A percentile compares a stretch with the other conserved stretches of the same genome.
Evolutionary conservation across 2,113 vertebrate species (phyloP).

Genomic region (Alexandromys fortis): DNA sequence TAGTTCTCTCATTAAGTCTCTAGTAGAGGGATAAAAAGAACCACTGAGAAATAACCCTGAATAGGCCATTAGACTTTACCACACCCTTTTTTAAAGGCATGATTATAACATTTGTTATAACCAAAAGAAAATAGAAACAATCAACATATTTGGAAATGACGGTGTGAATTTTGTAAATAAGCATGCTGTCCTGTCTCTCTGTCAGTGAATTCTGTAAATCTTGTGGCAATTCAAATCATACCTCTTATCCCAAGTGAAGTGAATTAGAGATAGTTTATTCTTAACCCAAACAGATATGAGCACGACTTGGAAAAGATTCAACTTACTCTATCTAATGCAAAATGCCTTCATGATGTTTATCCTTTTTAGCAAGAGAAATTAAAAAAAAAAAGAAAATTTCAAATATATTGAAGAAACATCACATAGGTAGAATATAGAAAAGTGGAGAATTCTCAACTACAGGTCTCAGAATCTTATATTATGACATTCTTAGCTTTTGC

Average conservation of each 20-base stretch:
- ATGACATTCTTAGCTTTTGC: neutral
- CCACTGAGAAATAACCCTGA: conserved; percentile 34
- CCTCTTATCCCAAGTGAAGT: neutral
- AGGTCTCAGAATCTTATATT: neutral
- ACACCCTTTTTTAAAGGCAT: neutral
- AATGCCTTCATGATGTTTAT: neutral
- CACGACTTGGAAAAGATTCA: too few species aligned
- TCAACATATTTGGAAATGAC: neutral
- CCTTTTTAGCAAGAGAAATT: neutral
- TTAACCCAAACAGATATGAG: neutral
- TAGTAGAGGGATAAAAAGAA: conserved; percentile 23
- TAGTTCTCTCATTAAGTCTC: conserved; percentile 27
- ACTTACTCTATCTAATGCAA: neutral
- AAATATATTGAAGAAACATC: neutral
- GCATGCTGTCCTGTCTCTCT: neutral
- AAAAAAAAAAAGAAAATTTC: too few species aligned
- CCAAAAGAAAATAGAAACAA: neutral
- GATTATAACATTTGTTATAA: neutral
- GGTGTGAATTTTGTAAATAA: neutral
- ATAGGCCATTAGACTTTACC: conserved; percentile 7
- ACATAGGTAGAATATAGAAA: neutral
- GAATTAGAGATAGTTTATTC: neutral
- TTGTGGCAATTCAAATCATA: neutral
- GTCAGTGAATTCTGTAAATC: neutral
- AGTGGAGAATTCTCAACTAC: neutral